Conservation (phyloP, 2,888 invertebrate genomes). For the Craniophora ligustri region DNA sequence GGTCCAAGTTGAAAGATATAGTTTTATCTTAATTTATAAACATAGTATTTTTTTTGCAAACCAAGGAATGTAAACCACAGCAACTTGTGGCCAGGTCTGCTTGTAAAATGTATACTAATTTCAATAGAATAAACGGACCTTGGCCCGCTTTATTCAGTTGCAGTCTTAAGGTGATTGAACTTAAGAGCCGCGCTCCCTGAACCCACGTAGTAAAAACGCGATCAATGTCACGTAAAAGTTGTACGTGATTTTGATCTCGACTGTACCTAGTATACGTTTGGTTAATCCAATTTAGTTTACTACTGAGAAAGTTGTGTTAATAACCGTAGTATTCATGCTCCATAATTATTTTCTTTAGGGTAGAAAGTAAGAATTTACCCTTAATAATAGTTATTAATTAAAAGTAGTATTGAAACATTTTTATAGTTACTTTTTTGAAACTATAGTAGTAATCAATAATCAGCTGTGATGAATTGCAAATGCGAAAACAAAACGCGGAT, state of each 20-base stretch:
- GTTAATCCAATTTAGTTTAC: neutral
- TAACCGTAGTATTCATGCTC: neutral
- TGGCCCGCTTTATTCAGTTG: neutral
- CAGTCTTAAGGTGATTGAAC: neutral
- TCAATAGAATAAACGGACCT: no score
- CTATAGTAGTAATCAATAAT: slow-evolving; percentile 1
- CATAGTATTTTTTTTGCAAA: no score
- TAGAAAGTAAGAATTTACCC: no score
- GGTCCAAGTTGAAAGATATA: no score
- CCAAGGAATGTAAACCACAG: no score
- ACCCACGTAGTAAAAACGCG: neutral
- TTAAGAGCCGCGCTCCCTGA: no score
- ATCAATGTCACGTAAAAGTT: neutral
- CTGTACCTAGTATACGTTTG: neutral
- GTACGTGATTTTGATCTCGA: neutral
- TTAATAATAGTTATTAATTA: no score
- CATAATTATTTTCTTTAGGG: neutral
- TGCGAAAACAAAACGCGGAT: slow-evolving; percentile 70
- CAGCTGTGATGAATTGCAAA: neutral
- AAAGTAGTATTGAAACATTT: no score
- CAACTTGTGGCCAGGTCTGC: no score
- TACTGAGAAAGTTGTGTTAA: neutral
- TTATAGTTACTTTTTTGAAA: no score
- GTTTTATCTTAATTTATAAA: no score
- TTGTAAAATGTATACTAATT: no score